Percentiles rank a stretch among this genome's conserved stretches.
These are phyloP conservation scores for Maconellicoccus hirsutus DNA, from an alignment of 1,140 invertebrate genomes.

Conservation along the genomic window DNA sequence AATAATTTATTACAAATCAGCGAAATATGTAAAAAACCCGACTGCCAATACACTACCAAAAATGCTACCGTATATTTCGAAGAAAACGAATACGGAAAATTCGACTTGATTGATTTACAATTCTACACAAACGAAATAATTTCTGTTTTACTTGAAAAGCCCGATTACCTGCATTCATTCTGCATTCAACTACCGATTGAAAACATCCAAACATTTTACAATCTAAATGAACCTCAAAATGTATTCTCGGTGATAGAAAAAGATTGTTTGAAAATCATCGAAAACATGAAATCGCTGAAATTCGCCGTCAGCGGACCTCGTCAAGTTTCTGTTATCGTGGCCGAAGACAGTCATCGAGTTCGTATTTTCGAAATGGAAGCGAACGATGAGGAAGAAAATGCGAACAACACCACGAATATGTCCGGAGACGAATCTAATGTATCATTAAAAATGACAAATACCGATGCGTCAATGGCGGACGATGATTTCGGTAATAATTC, in stretches of 20 bases:
- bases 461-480: background rate
- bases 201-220: constrained; percentile 34
- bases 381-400: constrained; percentile 76
- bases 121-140: constrained; percentile 70
- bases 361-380: constrained; percentile 83
- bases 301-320: constrained; percentile 76
- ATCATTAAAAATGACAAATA: background rate
- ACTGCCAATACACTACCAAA: background rate
- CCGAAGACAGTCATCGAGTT: constrained; percentile 64
- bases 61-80: background rate
- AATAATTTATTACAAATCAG: constrained; percentile 18
- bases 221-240: background rate
- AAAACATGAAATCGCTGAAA: constrained; percentile 55
- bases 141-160: constrained; percentile 57
- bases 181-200: constrained; percentile 55
- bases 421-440: background rate
- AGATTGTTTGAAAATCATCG: constrained; percentile 38
- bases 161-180: constrained; percentile 34
- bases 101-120: constrained; percentile 35
- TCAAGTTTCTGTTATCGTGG: constrained; percentile 77
- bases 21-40: background rate
- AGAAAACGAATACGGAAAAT: background rate
- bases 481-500: background rate
- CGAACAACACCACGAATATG: constrained; percentile 36
- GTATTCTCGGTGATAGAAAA: background rate